Evolutionary conservation across 2,113 vertebrate genomes (phyloP).

Genomic region (Seriola rivoliana): DNA sequence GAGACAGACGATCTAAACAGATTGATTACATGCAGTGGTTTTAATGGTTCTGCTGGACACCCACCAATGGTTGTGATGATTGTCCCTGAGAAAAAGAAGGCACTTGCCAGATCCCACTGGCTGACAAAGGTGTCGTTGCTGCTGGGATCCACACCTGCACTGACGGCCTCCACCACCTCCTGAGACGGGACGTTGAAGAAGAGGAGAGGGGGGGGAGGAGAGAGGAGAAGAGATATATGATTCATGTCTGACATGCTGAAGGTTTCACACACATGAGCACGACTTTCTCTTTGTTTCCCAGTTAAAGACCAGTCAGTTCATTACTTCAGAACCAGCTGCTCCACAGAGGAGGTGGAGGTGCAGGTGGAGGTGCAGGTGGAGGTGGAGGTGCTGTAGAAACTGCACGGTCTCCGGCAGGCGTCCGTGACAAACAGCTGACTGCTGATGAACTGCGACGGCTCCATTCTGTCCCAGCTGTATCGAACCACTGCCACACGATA

Average conservation of each 20-base stretch:
- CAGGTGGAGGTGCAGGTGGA: neutral
- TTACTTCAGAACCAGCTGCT: neutral
- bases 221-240: neutral
- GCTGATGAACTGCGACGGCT: constrained; percentile 6
- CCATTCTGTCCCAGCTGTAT: constrained; percentile 32
- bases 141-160: constrained; percentile 84
- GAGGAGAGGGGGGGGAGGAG: too few relatives aligned
- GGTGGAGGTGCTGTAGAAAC: neutral
- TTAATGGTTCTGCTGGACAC: constrained; percentile 21
- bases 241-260: neutral
- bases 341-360: neutral
- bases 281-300: neutral
- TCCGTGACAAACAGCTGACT: constrained; percentile 15
- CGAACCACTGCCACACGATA: constrained; percentile 38
- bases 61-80: constrained; percentile 91
- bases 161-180: constrained; percentile 86
- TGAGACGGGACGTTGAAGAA: constrained; percentile 53
- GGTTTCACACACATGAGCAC: neutral
- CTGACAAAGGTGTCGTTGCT: constrained; percentile 81
- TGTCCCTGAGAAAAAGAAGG: constrained; percentile 94
- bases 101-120: constrained; percentile 90
- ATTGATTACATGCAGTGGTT: neutral
- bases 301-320: neutral
- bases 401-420: constrained; percentile 8
- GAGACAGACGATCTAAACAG: constrained; percentile 19